phyloP scores from a whole-genome alignment of 2,888 invertebrate species.

The Orthonychiurus folsomi region DNA sequence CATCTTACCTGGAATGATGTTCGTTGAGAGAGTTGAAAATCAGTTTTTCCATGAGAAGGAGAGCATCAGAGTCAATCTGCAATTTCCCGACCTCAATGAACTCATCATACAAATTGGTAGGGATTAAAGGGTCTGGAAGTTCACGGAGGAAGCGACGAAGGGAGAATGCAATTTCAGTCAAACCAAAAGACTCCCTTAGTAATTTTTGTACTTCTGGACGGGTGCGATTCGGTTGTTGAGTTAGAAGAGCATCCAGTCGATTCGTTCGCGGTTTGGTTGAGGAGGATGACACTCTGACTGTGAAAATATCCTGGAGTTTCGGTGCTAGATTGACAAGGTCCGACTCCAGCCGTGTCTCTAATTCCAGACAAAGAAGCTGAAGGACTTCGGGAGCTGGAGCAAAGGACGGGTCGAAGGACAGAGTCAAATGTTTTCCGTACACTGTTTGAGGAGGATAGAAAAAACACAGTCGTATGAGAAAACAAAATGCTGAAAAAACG shows the following conservation, averaged over 20 bases:
- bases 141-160: conserved; percentile 64
- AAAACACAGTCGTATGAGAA: no score
- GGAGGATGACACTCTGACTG: background rate
- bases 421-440: conserved; percentile 57
- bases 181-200: background rate
- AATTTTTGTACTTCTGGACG: background rate
- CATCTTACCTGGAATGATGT: conserved; percentile 28
- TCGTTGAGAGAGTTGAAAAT: conserved; percentile 29
- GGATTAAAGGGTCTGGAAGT: conserved; percentile 65
- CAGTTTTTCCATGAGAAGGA: conserved; percentile 33
- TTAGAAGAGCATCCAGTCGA: background rate
- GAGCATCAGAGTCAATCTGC: conserved; percentile 34
- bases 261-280: background rate
- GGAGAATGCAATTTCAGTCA: conserved; percentile 50
- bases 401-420: conserved; percentile 53
- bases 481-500: background rate
- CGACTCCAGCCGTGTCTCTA: conserved; percentile 24
- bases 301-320: conserved; percentile 25
- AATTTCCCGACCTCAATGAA: conserved; percentile 49
- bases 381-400: conserved; percentile 54
- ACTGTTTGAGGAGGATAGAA: conserved; percentile 41
- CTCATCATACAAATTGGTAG: conserved; percentile 61
- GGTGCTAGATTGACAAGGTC: conserved; percentile 28
- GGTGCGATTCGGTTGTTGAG: background rate
- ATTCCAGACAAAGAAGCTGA: conserved; percentile 43